Evolutionary conservation across 1,140 invertebrate species (phyloP).

Genomic region (Holcopasites calliopsidis): DNA sequence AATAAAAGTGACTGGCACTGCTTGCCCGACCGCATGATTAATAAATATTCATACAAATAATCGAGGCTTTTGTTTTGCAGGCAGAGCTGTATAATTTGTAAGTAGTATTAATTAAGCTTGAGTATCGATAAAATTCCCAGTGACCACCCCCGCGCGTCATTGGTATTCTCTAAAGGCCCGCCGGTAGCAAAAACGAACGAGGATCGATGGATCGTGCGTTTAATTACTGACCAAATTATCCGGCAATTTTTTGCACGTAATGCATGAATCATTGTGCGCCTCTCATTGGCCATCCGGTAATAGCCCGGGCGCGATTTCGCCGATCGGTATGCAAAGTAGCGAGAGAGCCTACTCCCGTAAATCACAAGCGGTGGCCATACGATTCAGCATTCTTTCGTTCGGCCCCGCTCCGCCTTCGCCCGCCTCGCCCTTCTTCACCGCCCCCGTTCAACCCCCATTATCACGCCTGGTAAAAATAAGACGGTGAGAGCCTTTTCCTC

Average conservation of each 20-base stretch:
- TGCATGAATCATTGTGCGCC: conserved; percentile 49
- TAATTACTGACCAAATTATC: conserved; percentile 58
- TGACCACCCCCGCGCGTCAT: not conserved
- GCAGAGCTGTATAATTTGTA: no score
- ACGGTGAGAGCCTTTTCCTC: conserved; percentile 58
- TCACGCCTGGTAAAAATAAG: conserved; percentile 63
- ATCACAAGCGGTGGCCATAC: conserved; percentile 56
- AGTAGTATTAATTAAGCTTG: no score
- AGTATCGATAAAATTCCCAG: no score
- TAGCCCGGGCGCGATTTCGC: conserved; percentile 58
- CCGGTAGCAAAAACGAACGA: not conserved
- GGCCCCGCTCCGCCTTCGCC: conserved; percentile 49
- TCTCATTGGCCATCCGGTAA: conserved; percentile 48
- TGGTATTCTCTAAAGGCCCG: not conserved
- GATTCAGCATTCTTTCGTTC: conserved; percentile 61
- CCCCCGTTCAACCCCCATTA: conserved; percentile 60
- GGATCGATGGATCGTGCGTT: conserved; percentile 33
- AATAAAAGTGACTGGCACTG: no score
- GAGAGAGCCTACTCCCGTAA: conserved; percentile 55
- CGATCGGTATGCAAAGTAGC: conserved; percentile 66
- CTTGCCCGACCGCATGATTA: no score
- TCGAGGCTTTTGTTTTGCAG: no score
- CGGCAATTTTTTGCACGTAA: conserved; percentile 64
- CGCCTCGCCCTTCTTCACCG: conserved; percentile 38
- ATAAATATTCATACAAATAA: no score